Evolutionary conservation across 2,888 invertebrate genomes (phyloP).

Genomic region (Kuschelorhynchus macadamiae): DNA sequence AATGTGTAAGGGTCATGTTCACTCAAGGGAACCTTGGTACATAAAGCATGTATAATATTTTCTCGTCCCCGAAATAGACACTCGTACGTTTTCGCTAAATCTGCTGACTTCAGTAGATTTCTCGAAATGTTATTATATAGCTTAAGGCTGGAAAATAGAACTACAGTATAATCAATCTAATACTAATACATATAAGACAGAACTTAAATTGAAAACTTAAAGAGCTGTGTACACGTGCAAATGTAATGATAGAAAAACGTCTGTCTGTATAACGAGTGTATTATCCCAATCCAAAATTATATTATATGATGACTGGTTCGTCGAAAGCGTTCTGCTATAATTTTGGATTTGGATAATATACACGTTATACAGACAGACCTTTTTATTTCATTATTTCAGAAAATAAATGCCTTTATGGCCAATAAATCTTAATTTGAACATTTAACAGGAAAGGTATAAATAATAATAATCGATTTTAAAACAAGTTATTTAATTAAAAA

Average conservation of each 20-base stretch:
- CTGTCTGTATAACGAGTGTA: no score
- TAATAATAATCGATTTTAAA: no score
- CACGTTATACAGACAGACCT: no score
- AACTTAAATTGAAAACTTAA: no score
- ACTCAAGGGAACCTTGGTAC: conserved; percentile 71
- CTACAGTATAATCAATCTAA: background rate
- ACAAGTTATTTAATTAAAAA: no score
- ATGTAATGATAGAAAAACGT: no score
- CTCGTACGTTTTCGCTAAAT: conserved; percentile 62
- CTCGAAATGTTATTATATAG: conserved; percentile 68
- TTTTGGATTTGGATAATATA: no score
- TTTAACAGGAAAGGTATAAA: no score
- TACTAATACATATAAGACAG: no score
- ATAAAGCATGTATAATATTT: conserved; percentile 70
- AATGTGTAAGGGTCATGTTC: conserved; percentile 79
- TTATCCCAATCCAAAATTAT: no score
- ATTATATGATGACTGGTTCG: background rate
- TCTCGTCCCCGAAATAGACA: conserved; percentile 58
- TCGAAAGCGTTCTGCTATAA: background rate
- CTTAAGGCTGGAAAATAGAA: conserved; percentile 59
- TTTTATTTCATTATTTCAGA: background rate
- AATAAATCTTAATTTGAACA: conserved; percentile 20
- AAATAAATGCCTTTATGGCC: background rate
- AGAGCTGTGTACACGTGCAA: no score
- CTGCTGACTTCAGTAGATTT: conserved; percentile 68